Base-by-base conservation (phyloP, 1,140 invertebrate genomes). In the Lordiphosa collinella region DNA sequence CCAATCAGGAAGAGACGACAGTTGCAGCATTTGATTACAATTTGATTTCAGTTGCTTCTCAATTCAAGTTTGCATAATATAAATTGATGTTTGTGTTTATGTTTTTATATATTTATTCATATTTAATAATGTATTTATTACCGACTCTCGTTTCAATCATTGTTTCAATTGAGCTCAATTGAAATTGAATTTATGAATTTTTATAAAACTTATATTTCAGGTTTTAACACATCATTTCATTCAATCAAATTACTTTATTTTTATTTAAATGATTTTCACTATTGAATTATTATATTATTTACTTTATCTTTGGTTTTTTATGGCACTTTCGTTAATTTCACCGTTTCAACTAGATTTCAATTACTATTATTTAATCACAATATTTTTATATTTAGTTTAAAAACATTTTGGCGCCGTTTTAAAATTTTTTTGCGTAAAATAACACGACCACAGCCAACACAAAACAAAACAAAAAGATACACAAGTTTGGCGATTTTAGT, bases 361-460 rank as follows among this genome's bases (percentile, higher is more conserved):
- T n/a, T n/a, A n/a, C n/a, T n/a, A 3, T 18, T 18, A 4, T 18
- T 18, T 18, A 18, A 18, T 18, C 18, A 18, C 18, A 18, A 2
- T 18, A 4, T 18, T 18, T 18, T 4, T 4, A 1, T 4, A 2
- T 9, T 62, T 13, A 18, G 25, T 51, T 36, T n/a, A 53, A 46
- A 49, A 40, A 53, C 5, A 7, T 25, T 25, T 25, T 25, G 22
- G 22, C 22, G 22, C 22, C 22, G 22, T 25, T 25, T 25, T 11
- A 2, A 14, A 11, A 38, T 14, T 4, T 31, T 11, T 14, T 7
- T 10, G 44, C 35, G 47, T 18, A 44, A 25, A 5, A 44, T 34
- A 35, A 12, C 74, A 57, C 56, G 69, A 61, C 56, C 76, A 66
- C 36, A 50, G 53, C 47, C 56, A 80, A 80, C 51, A 35, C 12